These are phyloP conservation scores for Cosmia trapezina DNA, from an alignment of 2,888 invertebrate species.

Conservation along the genomic window DNA sequence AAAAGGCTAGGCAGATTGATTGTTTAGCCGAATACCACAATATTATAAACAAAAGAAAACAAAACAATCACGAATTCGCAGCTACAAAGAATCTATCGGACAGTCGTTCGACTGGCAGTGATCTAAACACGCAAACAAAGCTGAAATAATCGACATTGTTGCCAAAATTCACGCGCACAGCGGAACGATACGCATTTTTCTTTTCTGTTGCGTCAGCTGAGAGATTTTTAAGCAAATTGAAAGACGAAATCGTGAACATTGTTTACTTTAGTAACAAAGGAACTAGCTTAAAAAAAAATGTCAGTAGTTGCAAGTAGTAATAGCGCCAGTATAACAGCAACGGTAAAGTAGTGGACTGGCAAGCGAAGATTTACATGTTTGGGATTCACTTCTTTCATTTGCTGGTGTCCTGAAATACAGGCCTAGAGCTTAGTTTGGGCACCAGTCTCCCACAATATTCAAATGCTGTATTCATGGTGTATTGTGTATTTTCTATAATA, in stretches of 20 bases:
- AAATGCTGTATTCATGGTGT: too few relatives aligned
- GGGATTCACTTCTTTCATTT: background rate
- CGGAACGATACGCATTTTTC: constrained; percentile 36
- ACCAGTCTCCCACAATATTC: too few relatives aligned
- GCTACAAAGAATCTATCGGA: constrained; percentile 44
- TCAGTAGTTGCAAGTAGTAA: background rate
- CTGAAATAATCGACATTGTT: constrained; percentile 46
- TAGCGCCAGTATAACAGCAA: background rate
- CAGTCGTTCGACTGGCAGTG: constrained; percentile 21
- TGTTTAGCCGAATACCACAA: too few relatives aligned
- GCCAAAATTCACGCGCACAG: constrained; percentile 59
- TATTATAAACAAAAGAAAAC: constrained; percentile 17
- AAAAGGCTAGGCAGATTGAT: too few relatives aligned
- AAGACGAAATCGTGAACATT: constrained; percentile 16
- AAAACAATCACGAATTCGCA: constrained; percentile 14
- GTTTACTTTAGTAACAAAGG: constrained; percentile 15
- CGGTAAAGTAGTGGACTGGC: background rate
- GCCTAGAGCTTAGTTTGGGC: too few relatives aligned
- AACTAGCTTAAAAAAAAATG: background rate
- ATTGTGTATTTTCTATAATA: too few relatives aligned
- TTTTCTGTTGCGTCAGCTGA: constrained; percentile 7
- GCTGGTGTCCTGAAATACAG: too few relatives aligned
- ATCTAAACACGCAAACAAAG: constrained; percentile 52
- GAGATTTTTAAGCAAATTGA: constrained; percentile 16
- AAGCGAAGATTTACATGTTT: background rate